Evolutionary conservation across 2,888 invertebrate species (phyloP).

Genomic region (Cheilosia pagana): DNA sequence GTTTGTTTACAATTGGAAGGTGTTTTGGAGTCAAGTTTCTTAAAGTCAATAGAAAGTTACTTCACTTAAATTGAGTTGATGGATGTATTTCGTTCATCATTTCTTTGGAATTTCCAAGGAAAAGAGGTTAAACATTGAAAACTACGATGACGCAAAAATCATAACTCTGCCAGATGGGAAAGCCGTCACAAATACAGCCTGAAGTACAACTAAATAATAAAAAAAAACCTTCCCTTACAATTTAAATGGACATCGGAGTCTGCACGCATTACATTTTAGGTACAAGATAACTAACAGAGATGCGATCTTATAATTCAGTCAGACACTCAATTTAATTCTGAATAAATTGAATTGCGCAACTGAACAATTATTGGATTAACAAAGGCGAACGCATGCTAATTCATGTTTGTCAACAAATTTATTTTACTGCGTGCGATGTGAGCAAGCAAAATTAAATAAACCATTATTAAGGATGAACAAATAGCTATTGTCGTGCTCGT

Average conservation of each 20-base stretch:
- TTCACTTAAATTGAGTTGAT: too few relatives aligned
- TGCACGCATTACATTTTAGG: constrained; percentile 3
- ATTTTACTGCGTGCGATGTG: background rate
- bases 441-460: background rate
- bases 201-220: background rate
- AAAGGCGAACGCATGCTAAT: constrained; percentile 5
- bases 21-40: too few relatives aligned
- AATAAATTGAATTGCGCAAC: constrained; percentile 50
- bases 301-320: constrained; percentile 31
- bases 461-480: background rate
- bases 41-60: too few relatives aligned
- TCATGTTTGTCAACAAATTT: constrained; percentile 2
- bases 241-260: constrained; percentile 1
- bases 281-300: background rate
- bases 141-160: too few relatives aligned
- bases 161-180: too few relatives aligned
- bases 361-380: constrained; percentile 18
- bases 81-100: too few relatives aligned
- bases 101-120: too few relatives aligned
- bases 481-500: background rate
- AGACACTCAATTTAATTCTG: constrained; percentile 43
- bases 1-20: too few relatives aligned
- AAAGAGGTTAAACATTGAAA: too few relatives aligned
- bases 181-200: too few relatives aligned
- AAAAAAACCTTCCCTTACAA: background rate